These are phyloP conservation scores for Netelia virgata DNA, from an alignment of 2,888 invertebrate species.

Conservation along the genomic window DNA sequence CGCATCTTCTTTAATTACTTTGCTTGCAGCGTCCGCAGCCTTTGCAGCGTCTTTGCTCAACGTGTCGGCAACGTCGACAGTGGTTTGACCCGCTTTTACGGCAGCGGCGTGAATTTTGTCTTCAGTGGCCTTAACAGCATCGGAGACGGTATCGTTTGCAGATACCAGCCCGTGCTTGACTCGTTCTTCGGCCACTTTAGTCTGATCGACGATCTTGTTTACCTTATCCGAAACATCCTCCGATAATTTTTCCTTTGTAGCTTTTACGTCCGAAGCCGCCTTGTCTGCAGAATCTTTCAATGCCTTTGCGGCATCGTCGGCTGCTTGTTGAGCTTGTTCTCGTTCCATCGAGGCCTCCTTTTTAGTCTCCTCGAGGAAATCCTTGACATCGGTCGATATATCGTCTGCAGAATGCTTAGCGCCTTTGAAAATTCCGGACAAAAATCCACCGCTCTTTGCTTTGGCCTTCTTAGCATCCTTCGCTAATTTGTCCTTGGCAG, in stretches of 20 bases:
- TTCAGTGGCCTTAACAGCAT: conserved; percentile 86
- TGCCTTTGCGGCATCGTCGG: conserved; percentile 55
- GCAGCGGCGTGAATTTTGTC: conserved; percentile 85
- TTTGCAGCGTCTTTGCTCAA: conserved; percentile 61
- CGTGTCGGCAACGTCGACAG: conserved; percentile 57
- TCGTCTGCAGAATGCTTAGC: conserved; percentile 73
- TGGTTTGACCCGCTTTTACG: conserved; percentile 82
- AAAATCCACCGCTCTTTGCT: conserved; percentile 75
- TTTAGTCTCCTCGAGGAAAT: conserved; percentile 55
- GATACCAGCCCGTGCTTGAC: conserved; percentile 50
- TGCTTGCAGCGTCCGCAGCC: conserved; percentile 68
- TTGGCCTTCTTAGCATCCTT: conserved; percentile 74
- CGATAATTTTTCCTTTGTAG: conserved; percentile 49
- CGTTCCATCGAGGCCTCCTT: conserved; percentile 71
- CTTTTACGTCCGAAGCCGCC: conserved; percentile 21
- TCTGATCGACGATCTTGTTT: conserved; percentile 42
- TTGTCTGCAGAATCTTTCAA: conserved; percentile 64
- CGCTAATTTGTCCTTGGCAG: conserved; percentile 63
- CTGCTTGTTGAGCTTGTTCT: conserved; percentile 46
- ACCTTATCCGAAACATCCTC: conserved; percentile 49
- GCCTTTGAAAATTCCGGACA: conserved; percentile 78
- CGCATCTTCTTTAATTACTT: conserved; percentile 49
- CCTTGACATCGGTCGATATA: conserved; percentile 72
- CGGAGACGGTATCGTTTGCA: conserved; percentile 70
- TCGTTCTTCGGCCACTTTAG: conserved; percentile 56